Base-by-base conservation (phyloP, 2,888 invertebrate genomes). In the Gerris lacustris region DNA sequence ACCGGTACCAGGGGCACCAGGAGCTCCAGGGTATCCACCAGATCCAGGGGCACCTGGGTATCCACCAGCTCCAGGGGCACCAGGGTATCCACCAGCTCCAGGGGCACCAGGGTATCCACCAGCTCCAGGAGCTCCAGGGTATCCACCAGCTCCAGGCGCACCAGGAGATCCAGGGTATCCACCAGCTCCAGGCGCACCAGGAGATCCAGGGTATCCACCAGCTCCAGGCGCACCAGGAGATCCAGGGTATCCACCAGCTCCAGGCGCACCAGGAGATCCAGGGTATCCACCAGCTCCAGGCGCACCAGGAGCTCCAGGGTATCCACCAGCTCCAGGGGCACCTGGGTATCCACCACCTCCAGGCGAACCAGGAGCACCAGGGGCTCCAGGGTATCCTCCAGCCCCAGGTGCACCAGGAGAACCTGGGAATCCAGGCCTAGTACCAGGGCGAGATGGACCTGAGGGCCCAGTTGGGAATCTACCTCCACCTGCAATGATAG, bases 41-140 rank as follows among this genome's bases (percentile, higher is more conserved):
- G 31, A n/a, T 44, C 72, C 64, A 63, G 72, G 63, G 45, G 69
- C 66, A 44, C 73, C 70, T 67, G 31, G 15, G 64, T 68, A 47
- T 11, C 70, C 68, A 73, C 73, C 72, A 63, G 63, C 71, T 43
- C 72, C 69, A 64, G 64, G 15, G 9, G 47, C 44, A 43, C 70
- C 9, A 47, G 66, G 47, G 15, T 9, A 43, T 6, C 72, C 72
- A 44, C 47, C 45, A 63, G 67, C 66, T 31, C 72, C 73, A 9
- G 70, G 71, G 5, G 63, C 67, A 18, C 70, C 73, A 45, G 68
- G 72, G 67, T 45, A 66, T 66, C 70, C 73, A 6, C 66, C 68
- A 6, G 44, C 71, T 6, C 71, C 70, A 6, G 66, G 67, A 45
- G 63, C 68, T 62, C 67, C 68, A 47, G 67, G 71, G 15, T 9